A percentile compares a stretch with the other conserved stretches of the same genome.
Evolutionary conservation across 2,113 vertebrate genomes (phyloP).

Genomic region (Tupaia tana): DNA sequence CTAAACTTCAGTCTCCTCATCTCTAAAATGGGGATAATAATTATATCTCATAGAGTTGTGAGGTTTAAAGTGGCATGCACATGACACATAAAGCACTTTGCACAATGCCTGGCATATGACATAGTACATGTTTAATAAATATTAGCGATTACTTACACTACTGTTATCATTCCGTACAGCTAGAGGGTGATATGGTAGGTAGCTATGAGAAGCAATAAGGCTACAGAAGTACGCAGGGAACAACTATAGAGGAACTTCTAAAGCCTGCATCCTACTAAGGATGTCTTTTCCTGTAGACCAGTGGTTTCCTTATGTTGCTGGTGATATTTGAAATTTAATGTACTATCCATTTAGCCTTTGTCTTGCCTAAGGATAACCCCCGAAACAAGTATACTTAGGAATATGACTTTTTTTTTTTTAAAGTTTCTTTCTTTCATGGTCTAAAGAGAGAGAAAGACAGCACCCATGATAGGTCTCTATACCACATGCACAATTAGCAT

Average conservation of each 20-base stretch:
- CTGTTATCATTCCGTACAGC: neutral
- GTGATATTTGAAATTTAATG: neutral
- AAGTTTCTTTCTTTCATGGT: no score
- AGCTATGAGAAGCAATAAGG: neutral
- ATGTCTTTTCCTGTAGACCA: neutral
- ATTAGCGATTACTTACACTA: neutral
- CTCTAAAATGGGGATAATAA: constrained; percentile 9
- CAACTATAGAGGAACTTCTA: neutral
- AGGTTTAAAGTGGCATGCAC: neutral
- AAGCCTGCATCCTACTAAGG: neutral
- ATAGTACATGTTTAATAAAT: neutral
- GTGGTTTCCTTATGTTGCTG: neutral
- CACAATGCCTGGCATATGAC: neutral
- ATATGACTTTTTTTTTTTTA: no score
- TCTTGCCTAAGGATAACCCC: neutral
- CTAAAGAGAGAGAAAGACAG: no score
- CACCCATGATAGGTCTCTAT: no score
- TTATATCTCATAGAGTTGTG: neutral
- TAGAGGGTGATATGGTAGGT: neutral
- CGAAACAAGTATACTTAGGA: no score
- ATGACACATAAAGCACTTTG: constrained; percentile 32
- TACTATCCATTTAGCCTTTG: neutral
- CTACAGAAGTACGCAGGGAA: neutral
- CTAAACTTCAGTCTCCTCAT: neutral
- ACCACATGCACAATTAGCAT: no score